Conservation (phyloP, 2,113 vertebrate genomes). For the Pelusios castaneus region DNA sequence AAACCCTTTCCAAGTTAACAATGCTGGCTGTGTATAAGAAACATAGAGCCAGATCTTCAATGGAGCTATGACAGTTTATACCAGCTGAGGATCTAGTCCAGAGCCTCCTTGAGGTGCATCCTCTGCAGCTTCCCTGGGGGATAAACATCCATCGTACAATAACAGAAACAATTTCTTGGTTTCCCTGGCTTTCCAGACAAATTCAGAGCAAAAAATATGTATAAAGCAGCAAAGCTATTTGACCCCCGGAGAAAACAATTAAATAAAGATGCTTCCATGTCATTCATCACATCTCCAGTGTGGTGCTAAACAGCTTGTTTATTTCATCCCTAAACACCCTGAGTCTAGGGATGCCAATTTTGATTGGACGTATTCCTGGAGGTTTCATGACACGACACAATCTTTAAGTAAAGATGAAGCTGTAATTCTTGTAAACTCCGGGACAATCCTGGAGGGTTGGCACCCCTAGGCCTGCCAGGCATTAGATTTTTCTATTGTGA, state of each 20-base stretch:
- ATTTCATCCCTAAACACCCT: background rate
- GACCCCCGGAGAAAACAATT: background rate
- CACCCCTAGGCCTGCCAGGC: background rate
- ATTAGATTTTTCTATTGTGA: conserved; percentile 21
- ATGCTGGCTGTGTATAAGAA: background rate
- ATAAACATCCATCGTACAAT: background rate
- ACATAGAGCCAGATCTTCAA: background rate
- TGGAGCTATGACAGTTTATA: too few species aligned
- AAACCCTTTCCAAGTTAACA: background rate
- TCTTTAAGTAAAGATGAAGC: too few species aligned
- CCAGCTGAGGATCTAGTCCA: background rate
- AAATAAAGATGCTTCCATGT: background rate
- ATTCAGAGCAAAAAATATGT: background rate
- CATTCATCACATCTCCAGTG: background rate
- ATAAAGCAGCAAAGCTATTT: background rate
- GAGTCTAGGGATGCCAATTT: background rate
- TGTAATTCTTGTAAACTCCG: too few species aligned
- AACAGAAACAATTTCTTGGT: background rate
- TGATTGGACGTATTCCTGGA: too few species aligned
- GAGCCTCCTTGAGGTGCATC: background rate
- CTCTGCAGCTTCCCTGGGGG: background rate
- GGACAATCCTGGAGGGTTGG: too few species aligned
- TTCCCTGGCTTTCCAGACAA: background rate
- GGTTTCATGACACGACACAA: too few species aligned
- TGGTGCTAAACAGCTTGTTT: background rate